These are phyloP conservation scores for Prionailurus viverrinus DNA, from an alignment of 2,113 vertebrate species.

Conservation along the genomic window DNA sequence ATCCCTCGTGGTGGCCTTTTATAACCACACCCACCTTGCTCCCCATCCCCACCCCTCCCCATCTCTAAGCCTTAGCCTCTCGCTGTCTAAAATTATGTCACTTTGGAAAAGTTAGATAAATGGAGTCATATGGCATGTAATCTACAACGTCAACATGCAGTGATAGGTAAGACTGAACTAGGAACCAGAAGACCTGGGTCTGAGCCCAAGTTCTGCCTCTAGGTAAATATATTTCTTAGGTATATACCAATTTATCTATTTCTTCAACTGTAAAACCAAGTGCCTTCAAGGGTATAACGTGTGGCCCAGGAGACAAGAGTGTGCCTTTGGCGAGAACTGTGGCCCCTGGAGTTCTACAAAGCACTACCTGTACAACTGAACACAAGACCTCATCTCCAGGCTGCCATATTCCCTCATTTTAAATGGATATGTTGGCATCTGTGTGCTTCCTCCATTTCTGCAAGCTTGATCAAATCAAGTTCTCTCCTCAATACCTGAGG, in stretches of 20 bases:
- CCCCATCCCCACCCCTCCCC: background rate
- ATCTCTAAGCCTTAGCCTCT: background rate
- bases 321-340: background rate
- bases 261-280: constrained; percentile 34
- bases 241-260: background rate
- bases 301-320: background rate
- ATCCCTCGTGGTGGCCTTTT: background rate
- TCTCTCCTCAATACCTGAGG: background rate
- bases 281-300: background rate
- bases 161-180: background rate
- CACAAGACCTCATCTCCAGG: background rate
- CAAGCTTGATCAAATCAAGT: background rate
- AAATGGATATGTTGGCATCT: background rate
- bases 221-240: background rate
- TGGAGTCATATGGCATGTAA: background rate
- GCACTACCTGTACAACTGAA: background rate
- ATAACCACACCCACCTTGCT: background rate
- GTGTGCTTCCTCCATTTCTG: background rate
- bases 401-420: background rate
- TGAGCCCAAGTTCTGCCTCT: background rate
- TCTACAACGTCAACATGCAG: background rate
- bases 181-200: background rate
- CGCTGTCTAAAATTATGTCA: background rate
- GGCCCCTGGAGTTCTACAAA: background rate
- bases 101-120: background rate